These are phyloP conservation scores for Merluccius polli DNA, from an alignment of 2,797 vertebrate species.

Conservation along the genomic window DNA sequence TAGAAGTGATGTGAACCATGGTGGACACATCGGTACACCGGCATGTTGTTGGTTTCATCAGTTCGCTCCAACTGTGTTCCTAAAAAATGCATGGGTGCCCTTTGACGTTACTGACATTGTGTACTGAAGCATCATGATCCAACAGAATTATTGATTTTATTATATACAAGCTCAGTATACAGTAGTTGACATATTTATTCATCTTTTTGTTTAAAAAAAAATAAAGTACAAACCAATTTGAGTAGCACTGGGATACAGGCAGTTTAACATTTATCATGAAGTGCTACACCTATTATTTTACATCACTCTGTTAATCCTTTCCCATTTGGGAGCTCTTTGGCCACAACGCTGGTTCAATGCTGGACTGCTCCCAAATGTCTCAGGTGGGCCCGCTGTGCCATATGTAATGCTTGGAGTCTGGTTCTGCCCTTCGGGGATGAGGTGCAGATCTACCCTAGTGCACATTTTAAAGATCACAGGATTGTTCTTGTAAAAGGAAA, in stretches of 20 bases:
- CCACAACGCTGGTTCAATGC: neutral
- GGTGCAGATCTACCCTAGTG: neutral
- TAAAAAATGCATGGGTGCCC: neutral
- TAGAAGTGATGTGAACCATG: neutral
- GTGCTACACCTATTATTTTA: neutral
- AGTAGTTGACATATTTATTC: neutral
- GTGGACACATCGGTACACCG: neutral
- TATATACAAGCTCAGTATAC: neutral
- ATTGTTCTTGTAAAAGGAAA: neutral
- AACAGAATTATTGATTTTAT: neutral
- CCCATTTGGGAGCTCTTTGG: neutral
- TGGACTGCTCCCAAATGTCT: neutral
- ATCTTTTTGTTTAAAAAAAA: neutral
- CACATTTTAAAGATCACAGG: neutral
- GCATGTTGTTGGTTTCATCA: too few relatives aligned
- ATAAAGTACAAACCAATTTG: neutral
- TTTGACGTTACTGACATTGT: neutral
- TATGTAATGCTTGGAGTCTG: neutral
- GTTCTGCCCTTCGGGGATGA: neutral
- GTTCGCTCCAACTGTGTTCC: neutral
- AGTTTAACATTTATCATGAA: neutral
- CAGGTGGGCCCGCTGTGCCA: neutral
- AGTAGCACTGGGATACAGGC: neutral
- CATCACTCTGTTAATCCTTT: neutral
- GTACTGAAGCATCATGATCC: neutral